Percentiles rank a stretch among this genome's conserved stretches.
Conservation (phyloP, 2,797 vertebrate genomes). For the Scolopax rusticola region DNA sequence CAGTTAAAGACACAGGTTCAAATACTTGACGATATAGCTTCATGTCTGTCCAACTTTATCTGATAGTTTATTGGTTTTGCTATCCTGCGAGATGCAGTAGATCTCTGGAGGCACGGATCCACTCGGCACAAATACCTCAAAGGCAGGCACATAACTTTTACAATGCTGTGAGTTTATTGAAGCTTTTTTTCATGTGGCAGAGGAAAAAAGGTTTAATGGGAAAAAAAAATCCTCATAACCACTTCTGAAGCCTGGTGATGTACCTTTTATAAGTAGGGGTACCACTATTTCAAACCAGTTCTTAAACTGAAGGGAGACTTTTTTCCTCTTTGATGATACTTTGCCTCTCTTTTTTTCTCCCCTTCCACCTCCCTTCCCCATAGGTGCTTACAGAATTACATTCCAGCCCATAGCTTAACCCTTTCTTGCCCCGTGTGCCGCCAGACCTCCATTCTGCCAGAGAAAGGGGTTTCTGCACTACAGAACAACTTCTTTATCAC, state of each 20-base stretch:
- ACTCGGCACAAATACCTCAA: neutral
- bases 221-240: neutral
- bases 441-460: conserved; percentile 98
- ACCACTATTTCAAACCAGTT: neutral
- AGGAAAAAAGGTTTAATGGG: neutral
- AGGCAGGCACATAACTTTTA: neutral
- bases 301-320: neutral
- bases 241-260: neutral
- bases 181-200: neutral
- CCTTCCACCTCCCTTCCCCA: neutral
- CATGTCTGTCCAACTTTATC: neutral
- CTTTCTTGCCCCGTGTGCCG: conserved; percentile 97
- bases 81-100: neutral
- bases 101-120: neutral
- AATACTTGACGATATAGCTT: neutral
- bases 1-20: neutral
- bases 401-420: conserved; percentile 95
- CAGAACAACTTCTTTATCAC: conserved; percentile 99
- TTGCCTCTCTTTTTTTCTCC: conserved; percentile 8
- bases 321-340: conserved; percentile 3
- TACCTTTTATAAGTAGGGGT: neutral
- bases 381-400: conserved; percentile 98
- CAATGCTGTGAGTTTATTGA: neutral
- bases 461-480: conserved; percentile 96
- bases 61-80: neutral